These are phyloP conservation scores for Blastobasis lacticolella DNA, from an alignment of 2,888 invertebrate genomes.

Conservation along the genomic window DNA sequence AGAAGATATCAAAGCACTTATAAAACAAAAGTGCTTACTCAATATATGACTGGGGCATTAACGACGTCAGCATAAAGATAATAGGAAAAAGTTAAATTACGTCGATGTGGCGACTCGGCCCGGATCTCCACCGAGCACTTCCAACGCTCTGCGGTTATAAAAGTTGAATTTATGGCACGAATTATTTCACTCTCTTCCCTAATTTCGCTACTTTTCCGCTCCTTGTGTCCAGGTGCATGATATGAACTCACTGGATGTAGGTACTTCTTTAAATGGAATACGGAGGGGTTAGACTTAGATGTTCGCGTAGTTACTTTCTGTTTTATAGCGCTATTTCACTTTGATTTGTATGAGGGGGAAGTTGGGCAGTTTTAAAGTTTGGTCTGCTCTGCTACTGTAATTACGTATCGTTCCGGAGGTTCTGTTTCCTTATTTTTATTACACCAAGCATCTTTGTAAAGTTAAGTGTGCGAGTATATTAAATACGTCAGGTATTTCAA, in stretches of 20 bases:
- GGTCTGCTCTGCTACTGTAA: constrained; percentile 6
- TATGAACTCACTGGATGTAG: constrained; percentile 28
- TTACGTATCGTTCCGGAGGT: background rate
- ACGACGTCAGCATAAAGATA: constrained; percentile 69
- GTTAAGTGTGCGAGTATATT: too few species aligned
- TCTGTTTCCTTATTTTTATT: too few species aligned
- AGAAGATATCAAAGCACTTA: constrained; percentile 11
- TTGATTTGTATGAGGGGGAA: constrained; percentile 42
- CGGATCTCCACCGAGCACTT: constrained; percentile 28
- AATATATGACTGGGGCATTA: constrained; percentile 57
- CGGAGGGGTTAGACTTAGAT: constrained; percentile 35
- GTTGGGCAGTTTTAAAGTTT: constrained; percentile 21
- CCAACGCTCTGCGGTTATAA: constrained; percentile 51
- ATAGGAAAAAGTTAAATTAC: constrained; percentile 74
- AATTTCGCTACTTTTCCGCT: constrained; percentile 50
- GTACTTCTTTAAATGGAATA: constrained; percentile 50
- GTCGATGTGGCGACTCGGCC: constrained; percentile 57
- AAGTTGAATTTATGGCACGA: constrained; percentile 68
- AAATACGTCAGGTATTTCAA: too few species aligned
- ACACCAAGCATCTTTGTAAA: too few species aligned
- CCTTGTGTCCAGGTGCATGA: constrained; percentile 59
- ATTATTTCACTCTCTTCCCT: constrained; percentile 64
- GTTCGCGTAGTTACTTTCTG: constrained; percentile 30
- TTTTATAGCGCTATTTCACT: constrained; percentile 50
- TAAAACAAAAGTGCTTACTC: constrained; percentile 43